These are phyloP conservation scores for Eufriesea mexicana DNA, from an alignment of 1,140 invertebrate genomes.

Conservation along the genomic window DNA sequence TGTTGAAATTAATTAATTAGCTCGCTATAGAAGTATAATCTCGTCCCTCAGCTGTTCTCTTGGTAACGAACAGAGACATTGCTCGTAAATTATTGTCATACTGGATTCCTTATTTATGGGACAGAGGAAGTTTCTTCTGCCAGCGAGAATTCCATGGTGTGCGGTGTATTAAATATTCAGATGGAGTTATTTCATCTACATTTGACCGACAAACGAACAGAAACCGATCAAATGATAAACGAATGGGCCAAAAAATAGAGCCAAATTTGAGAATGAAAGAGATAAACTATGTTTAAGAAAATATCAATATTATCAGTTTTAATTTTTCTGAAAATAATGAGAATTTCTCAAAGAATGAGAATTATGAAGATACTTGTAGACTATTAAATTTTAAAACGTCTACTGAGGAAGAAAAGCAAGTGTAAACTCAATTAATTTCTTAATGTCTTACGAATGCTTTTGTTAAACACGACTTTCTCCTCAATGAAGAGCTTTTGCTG, in stretches of 20 bases:
- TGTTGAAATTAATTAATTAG: constrained; percentile 17
- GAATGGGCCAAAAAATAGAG: too few species aligned
- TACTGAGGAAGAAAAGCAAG: background rate
- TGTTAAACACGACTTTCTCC: background rate
- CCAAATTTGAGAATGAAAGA: too few species aligned
- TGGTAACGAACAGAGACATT: background rate
- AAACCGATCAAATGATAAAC: background rate
- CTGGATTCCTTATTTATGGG: background rate
- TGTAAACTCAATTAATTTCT: background rate
- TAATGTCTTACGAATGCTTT: background rate
- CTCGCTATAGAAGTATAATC: background rate
- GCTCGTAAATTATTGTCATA: background rate
- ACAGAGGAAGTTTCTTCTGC: background rate
- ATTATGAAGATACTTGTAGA: background rate
- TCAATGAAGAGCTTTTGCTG: background rate
- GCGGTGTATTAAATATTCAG: background rate
- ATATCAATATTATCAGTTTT: too few species aligned
- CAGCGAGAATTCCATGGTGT: background rate
- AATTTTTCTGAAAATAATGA: too few species aligned
- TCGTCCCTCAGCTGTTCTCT: background rate
- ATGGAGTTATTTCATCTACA: background rate
- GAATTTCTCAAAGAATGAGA: too few species aligned
- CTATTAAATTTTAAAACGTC: background rate
- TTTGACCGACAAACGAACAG: too few species aligned
- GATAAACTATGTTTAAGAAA: too few species aligned